Base-by-base conservation (phyloP, 2,888 invertebrate genomes). In the Eupsilia transversa region DNA sequence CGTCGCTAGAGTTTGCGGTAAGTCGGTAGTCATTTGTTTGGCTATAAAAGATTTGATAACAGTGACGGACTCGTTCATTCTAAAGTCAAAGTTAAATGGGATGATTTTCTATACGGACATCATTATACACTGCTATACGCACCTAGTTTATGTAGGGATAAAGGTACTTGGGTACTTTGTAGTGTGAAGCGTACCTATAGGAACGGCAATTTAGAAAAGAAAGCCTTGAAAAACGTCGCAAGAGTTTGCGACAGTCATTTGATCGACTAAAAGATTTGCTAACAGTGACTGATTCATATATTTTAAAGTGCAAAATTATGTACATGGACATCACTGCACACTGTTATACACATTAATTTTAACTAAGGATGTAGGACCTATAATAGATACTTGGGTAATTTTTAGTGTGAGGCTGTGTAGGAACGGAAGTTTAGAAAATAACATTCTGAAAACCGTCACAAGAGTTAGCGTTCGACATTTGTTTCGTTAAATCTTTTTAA, bases 271-370 rank as follows among this genome's bases (percentile, higher is more conserved):
- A 38, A 38, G 38, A 38, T 38, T 38, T 38, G 38, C 9, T 38
- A 38, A 38, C 38, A 9, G 9, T 38, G 9, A 9, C 38, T 9
- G 38, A 9, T 35, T 35, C 35, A 35, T 35, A n/a, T n/a, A n/a
- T n/a, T n/a, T n/a, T 35, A 35, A 35, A 35, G 35, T 35, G 35
- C 35, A 35, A 35, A 35, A 35, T n/a, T n/a, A n/a, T n/a, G n/a
- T 91, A 89, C 92, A 88, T 77, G 85, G 88, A 89, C 90, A 90
- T 91, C 89, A 87, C 85, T 84, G 84, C 87, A 79, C 74, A 75
- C 38, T 72, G 60, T 33, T 79, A 64, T 81, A 78, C 67, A 76
- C 49, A 74, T 52, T 60, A 78, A 66, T 54, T 67, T 77, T 72
- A 80, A 71, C 61, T 66, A 70, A 59, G 64, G 49, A 43, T 77